Evolutionary conservation across 2,113 vertebrate genomes (phyloP), one percentile per base, ranked within the genome.

Genomic region (Sceloporus tristichus): DNA sequence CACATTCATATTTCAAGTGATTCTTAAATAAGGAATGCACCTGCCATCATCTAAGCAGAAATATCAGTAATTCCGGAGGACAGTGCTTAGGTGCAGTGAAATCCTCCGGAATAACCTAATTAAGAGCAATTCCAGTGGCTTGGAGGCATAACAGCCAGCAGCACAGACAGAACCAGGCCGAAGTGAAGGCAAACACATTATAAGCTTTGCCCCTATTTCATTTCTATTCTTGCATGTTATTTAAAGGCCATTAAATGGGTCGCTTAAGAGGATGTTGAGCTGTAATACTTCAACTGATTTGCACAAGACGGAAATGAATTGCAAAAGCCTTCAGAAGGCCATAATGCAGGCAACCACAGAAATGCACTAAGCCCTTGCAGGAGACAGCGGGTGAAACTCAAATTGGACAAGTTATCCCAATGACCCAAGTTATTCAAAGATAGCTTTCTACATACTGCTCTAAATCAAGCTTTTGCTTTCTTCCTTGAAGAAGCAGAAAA

Each of bases 81-180:
- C 74, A 92, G 59, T 79, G 87, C 59, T 74, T 86, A 90, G 66
- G 78, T 80, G 14, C 73, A 78, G 38, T 88, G 82, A 94, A 92
- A 75, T 89, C 19, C 62, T 90, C 56, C 53, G 65, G 89, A 91
- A 83, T 76, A 94, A 92, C 92, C 84, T 91, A 82, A 93, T 92
- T 85, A 93, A 89, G 62, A 94, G 85, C 21, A 93, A 90, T 40
- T 85, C 75, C 25, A 91, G 59, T 16, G 75, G 88, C 82, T 79
- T 79, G 62, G 81, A 93, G 90, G 86, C 42, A 90, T 54, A 89
- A 79, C 66, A 85, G 86, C 53, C 79, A 87, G 76, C 76, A 86
- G 79, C 73, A 89, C 11, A 68, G 34, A 38, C 19, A 73, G 34
- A 38, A 2, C 18, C 79, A 87, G 34, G 82, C 25, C 80, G 73